Conservation (phyloP, 2,888 invertebrate genomes). For the Phaonia tiefii region DNA sequence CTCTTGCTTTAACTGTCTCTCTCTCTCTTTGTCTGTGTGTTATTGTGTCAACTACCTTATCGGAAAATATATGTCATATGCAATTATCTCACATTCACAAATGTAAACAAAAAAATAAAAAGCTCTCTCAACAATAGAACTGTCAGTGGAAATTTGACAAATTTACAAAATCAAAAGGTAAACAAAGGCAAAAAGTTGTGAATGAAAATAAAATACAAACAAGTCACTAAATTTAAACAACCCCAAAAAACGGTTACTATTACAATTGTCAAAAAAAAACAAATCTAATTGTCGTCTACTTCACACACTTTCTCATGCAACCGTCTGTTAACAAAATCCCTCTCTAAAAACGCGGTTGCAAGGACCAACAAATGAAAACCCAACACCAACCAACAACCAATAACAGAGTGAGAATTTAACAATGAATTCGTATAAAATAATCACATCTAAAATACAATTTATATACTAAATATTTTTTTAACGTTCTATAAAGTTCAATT, state of each 20-base stretch:
- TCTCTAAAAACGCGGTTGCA: conserved; percentile 2
- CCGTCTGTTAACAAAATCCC: not conserved
- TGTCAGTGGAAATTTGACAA: not conserved
- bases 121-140: conserved; percentile 11
- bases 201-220: not conserved
- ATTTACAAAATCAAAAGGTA: not conserved
- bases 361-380: conserved; percentile 20
- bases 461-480: not conserved
- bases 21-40: conserved; percentile 5
- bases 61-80: conserved; percentile 17
- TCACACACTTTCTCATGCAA: too few species aligned
- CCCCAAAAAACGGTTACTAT: not conserved
- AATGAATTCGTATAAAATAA: conserved; percentile 24
- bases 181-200: not conserved
- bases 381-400: not conserved
- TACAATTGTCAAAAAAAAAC: not conserved
- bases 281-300: not conserved
- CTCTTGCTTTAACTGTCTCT: not conserved
- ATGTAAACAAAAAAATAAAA: not conserved
- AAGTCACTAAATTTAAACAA: not conserved
- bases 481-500: conserved; percentile 30
- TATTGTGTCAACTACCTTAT: conserved; percentile 2
- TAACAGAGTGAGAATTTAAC: conserved; percentile 29
- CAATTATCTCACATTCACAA: conserved; percentile 1
- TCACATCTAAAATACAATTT: conserved; percentile 7